Evolutionary conservation across 2,113 vertebrate genomes (phyloP).

Genomic region (Podarcis raffonei): DNA sequence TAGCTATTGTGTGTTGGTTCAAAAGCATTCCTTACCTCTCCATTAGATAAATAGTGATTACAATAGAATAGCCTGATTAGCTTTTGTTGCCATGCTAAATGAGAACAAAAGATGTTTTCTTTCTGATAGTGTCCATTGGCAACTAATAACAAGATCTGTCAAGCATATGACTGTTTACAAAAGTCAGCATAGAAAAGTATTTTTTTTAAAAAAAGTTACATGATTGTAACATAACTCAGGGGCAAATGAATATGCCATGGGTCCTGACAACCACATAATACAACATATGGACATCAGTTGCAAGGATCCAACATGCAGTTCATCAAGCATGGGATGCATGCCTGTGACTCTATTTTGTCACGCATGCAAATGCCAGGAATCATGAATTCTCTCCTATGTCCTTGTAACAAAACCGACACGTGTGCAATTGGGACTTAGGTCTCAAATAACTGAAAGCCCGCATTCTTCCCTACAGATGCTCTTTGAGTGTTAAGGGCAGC

Average conservation of each 20-base stretch:
- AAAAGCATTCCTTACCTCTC: conserved; percentile 7
- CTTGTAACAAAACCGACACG: neutral
- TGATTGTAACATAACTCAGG: neutral
- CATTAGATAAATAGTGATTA: conserved; percentile 29
- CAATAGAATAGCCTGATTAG: neutral
- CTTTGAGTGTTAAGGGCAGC: no score
- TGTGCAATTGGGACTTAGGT: no score
- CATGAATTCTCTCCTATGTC: neutral
- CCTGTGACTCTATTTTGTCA: neutral
- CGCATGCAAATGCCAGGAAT: neutral
- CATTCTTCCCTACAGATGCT: no score
- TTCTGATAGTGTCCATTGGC: conserved; percentile 9
- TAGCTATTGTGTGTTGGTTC: conserved; percentile 13
- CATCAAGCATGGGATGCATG: neutral
- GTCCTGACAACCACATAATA: neutral
- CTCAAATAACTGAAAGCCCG: no score
- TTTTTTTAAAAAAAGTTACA: neutral
- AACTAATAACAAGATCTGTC: conserved; percentile 27
- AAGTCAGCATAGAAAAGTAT: conserved; percentile 1
- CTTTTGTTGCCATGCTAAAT: conserved; percentile 15
- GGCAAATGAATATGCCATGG: neutral
- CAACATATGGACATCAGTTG: neutral
- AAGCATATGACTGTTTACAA: neutral
- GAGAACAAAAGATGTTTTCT: conserved; percentile 29
- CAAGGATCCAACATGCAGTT: neutral